A percentile compares a stretch with the other conserved stretches of the same genome.
Conservation (phyloP, 2,888 invertebrate genomes). For the Pyrrhia umbra region DNA sequence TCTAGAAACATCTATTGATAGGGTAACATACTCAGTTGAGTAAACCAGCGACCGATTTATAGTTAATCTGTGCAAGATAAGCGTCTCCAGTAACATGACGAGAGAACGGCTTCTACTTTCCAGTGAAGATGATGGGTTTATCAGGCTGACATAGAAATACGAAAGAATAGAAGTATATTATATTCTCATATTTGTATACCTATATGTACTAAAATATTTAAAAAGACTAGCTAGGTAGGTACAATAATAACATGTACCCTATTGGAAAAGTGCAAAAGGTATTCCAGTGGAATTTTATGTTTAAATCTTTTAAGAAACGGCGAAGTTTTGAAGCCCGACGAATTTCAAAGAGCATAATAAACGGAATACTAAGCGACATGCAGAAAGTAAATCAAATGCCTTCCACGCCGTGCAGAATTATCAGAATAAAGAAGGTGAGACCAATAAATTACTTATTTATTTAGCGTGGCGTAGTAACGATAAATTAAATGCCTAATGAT, state of each 20-base stretch:
- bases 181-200: no score
- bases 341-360: slow-evolving; percentile 32
- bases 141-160: no score
- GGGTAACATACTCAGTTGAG: neutral
- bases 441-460: neutral
- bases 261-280: no score
- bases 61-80: neutral
- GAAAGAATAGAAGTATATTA: no score
- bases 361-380: slow-evolving; percentile 27
- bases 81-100: neutral
- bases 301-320: slow-evolving; percentile 26
- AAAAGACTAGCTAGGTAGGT: no score
- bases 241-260: no score
- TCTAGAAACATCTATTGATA: neutral
- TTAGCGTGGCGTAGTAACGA: neutral
- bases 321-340: slow-evolving; percentile 23
- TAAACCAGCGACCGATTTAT: neutral
- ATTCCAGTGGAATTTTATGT: no score
- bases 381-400: slow-evolving; percentile 11
- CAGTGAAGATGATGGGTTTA: neutral
- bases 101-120: neutral
- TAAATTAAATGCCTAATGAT: neutral
- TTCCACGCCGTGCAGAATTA: neutral
- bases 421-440: slow-evolving; percentile 29
- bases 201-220: no score